Conservation (phyloP, 2,888 invertebrate species). For the Calliopum simillimum region DNA sequence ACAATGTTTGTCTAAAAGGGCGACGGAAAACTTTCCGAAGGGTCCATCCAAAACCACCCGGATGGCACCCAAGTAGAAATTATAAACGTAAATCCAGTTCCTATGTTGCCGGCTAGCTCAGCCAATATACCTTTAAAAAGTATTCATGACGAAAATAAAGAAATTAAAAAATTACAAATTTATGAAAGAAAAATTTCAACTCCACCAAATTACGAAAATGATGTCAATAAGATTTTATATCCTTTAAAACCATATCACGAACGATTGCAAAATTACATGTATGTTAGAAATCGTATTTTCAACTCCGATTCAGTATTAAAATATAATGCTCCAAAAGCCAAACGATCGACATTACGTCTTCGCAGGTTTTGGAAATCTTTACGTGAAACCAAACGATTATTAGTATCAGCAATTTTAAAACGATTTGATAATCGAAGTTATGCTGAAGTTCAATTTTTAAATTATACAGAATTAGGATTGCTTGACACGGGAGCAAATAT, state of each 20-base stretch:
- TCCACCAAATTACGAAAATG: background rate
- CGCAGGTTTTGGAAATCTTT: conserved; percentile 15
- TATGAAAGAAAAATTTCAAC: background rate
- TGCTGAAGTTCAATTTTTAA: conserved; percentile 27
- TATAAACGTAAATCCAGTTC: too few species aligned
- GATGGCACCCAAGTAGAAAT: too few species aligned
- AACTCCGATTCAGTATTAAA: background rate
- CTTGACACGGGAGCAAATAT: too few species aligned
- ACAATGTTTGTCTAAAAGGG: too few species aligned
- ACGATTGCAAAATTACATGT: conserved; percentile 1
- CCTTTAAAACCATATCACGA: conserved; percentile 1
- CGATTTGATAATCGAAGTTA: conserved; percentile 29
- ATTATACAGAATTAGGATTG: too few species aligned
- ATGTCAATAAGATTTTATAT: background rate
- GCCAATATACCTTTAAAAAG: too few species aligned
- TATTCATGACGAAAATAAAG: background rate
- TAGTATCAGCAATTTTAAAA: conserved; percentile 28
- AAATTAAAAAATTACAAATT: background rate
- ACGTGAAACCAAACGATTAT: conserved; percentile 13
- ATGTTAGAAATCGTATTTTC: conserved; percentile 10
- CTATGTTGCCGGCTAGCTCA: too few species aligned
- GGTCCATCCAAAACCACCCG: too few species aligned
- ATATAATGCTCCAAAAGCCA: background rate
- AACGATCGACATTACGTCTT: conserved; percentile 24
- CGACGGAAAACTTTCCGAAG: too few species aligned